These are phyloP conservation scores for Nibea albiflora DNA, from an alignment of 2,113 vertebrate species.

Conservation along the genomic window DNA sequence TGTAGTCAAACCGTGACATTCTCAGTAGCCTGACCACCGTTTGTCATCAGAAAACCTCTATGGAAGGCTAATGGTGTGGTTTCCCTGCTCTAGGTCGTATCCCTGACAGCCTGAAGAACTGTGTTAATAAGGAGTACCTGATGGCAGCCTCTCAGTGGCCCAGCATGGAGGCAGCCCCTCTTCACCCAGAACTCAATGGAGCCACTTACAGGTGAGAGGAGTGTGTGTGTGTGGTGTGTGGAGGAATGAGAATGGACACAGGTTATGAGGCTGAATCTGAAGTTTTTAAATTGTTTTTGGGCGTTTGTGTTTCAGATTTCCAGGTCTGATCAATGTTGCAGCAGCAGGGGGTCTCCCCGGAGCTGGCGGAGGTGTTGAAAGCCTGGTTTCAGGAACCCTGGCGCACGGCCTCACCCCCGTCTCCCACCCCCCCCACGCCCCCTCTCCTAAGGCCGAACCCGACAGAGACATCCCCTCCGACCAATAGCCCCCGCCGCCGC, in stretches of 20 bases:
- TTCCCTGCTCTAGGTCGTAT: conserved; percentile 86
- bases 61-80: neutral
- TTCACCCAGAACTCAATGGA: conserved; percentile 93
- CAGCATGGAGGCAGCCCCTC: conserved; percentile 89
- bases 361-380: conserved; percentile 87
- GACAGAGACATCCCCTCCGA: conserved; percentile 96
- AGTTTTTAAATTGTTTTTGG: too few relatives aligned
- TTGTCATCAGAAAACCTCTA: neutral
- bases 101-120: conserved; percentile 94
- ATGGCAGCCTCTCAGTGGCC: conserved; percentile 93
- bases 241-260: neutral
- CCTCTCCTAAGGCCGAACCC: conserved; percentile 92
- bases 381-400: conserved; percentile 88
- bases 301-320: conserved; percentile 84
- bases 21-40: too few relatives aligned
- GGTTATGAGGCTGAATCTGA: neutral
- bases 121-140: conserved; percentile 96
- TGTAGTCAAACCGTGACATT: too few relatives aligned
- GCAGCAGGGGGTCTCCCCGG: conserved; percentile 87
- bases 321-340: conserved; percentile 90
- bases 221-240: neutral
- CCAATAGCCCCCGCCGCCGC: conserved; percentile 87
- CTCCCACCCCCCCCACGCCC: conserved; percentile 88
- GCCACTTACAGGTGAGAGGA: conserved; percentile 87
- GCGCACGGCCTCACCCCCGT: conserved; percentile 88